These are phyloP conservation scores for Xyliphius kryptos DNA, from an alignment of 2,113 vertebrate species.

Conservation along the genomic window DNA sequence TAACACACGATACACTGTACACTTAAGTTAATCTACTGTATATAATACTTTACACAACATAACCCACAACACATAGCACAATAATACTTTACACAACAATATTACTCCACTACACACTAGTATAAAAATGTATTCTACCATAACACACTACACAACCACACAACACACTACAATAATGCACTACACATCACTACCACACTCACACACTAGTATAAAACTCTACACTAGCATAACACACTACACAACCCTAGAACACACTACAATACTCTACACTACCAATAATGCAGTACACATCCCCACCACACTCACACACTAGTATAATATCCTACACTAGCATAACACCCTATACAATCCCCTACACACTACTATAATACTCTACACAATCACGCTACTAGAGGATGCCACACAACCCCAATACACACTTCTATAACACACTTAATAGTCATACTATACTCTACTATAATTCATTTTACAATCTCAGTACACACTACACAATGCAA, in stretches of 20 bases:
- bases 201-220: neutral
- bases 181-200: neutral
- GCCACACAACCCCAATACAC: neutral
- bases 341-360: no score
- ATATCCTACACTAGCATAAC: no score
- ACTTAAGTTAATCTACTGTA: no score
- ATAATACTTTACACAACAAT: neutral
- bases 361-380: neutral
- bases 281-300: no score
- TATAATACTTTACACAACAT: neutral
- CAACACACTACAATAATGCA: neutral
- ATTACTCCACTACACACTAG: neutral
- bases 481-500: neutral
- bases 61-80: neutral
- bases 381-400: neutral
- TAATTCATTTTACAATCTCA: neutral
- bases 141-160: no score
- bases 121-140: neutral
- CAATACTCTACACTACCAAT: no score
- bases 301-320: no score
- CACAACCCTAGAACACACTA: neutral
- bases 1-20: neutral
- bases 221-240: neutral
- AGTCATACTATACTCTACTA: neutral
- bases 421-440: no score